Percentiles rank a stretch among this genome's conserved stretches.
These are phyloP conservation scores for Dasysyrphus tricinctus DNA, from an alignment of 2,888 invertebrate species.

Conservation along the genomic window DNA sequence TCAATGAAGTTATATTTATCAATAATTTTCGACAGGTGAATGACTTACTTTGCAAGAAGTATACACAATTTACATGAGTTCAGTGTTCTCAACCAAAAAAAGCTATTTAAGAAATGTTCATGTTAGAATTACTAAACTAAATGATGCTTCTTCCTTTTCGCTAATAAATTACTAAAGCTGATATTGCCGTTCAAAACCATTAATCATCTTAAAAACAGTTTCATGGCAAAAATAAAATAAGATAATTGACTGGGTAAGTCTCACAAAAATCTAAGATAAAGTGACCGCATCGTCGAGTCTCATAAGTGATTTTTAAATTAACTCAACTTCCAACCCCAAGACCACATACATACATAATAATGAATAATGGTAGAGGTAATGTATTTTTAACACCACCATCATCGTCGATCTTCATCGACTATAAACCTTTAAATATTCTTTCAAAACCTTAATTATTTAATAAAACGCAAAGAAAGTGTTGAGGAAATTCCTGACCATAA, in stretches of 20 bases:
- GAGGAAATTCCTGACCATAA: constrained; percentile 21
- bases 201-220: constrained; percentile 13
- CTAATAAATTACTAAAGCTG: background rate
- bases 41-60: no score
- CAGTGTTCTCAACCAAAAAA: no score
- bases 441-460: constrained; percentile 6
- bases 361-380: background rate
- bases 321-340: background rate
- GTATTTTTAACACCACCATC: constrained; percentile 19
- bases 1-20: no score
- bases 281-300: constrained; percentile 19
- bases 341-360: background rate
- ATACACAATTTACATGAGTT: no score
- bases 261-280: background rate
- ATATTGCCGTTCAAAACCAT: constrained; percentile 1
- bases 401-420: background rate
- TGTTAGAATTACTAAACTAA: background rate
- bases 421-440: background rate
- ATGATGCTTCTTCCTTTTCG: background rate
- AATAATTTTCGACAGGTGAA: no score
- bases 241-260: background rate
- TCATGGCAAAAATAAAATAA: background rate
- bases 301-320: constrained; percentile 1
- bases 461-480: constrained; percentile 14
- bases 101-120: background rate